Conservation (phyloP, 2,797 vertebrate species). For the Eidolon dupreanum region DNA sequence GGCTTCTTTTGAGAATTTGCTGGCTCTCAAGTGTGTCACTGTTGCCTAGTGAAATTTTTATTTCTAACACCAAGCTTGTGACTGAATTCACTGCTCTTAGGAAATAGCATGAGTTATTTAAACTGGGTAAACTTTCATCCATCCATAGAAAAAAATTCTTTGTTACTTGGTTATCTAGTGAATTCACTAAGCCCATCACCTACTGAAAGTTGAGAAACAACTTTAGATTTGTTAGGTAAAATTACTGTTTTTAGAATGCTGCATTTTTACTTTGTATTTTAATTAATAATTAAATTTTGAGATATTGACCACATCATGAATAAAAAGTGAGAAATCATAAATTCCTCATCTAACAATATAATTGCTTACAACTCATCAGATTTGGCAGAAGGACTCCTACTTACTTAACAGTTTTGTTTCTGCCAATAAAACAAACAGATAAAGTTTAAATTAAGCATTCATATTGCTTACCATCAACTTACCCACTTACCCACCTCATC, state of each 20-base stretch:
- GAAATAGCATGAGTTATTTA: slow-evolving; percentile 5
- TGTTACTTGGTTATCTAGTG: slow-evolving; percentile 9
- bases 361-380: slow-evolving; percentile 40
- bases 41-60: slow-evolving; percentile 80
- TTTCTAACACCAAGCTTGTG: slow-evolving; percentile 39
- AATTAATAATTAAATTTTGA: slow-evolving; percentile 46
- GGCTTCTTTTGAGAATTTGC: slow-evolving; percentile 78
- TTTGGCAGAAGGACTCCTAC: background rate
- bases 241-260: slow-evolving; percentile 24
- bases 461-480: background rate
- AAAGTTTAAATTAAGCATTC: slow-evolving; percentile 39
- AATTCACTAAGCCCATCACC: slow-evolving; percentile 9
- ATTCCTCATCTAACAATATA: slow-evolving; percentile 35
- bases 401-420: slow-evolving; percentile 35
- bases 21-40: slow-evolving; percentile 79
- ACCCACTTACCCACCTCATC: background rate
- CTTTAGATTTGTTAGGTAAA: slow-evolving; percentile 17
- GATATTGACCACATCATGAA: background rate
- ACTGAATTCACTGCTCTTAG: slow-evolving; percentile 6
- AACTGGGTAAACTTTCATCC: slow-evolving; percentile 41
- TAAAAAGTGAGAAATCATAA: background rate
- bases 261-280: slow-evolving; percentile 34
- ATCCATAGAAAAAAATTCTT: slow-evolving; percentile 29
- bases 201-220: slow-evolving; percentile 55
- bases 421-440: background rate